Evolutionary conservation across 2,113 vertebrate genomes (phyloP).

Genomic region (Jaculus jaculus): DNA sequence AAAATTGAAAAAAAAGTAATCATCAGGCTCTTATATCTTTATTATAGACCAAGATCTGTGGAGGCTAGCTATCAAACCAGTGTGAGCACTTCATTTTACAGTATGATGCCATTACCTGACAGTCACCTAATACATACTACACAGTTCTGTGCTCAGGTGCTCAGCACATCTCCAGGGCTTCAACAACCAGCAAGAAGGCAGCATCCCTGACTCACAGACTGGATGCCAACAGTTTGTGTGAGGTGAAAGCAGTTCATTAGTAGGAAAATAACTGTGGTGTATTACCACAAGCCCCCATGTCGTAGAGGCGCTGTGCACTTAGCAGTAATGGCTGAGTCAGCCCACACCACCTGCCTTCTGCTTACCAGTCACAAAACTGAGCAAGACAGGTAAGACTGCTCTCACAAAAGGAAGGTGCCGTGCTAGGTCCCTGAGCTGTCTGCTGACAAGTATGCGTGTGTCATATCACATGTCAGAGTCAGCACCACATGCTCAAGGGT

Average conservation of each 20-base stretch:
- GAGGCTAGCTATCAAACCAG: not conserved
- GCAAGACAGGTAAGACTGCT: not conserved
- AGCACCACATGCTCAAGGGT: not conserved
- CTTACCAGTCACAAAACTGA: not conserved
- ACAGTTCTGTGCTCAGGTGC: not conserved
- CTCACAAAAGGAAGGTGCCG: not conserved
- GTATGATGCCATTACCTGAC: not conserved
- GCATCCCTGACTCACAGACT: not conserved
- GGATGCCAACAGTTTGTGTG: rapidly evolving
- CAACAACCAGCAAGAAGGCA: not conserved
- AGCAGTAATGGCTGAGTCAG: rapidly evolving
- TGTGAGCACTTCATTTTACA: not conserved
- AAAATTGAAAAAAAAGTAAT: not conserved
- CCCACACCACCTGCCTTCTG: not conserved
- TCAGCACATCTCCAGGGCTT: not conserved
- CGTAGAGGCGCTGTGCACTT: rapidly evolving
- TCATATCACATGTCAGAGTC: no score
- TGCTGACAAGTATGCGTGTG: not conserved
- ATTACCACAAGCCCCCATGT: not conserved
- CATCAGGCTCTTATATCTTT: not conserved
- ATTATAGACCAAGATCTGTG: not conserved
- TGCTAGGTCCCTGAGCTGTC: not conserved
- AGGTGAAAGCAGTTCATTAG: not conserved
- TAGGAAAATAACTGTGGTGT: not conserved
- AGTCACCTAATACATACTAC: not conserved